Evolutionary conservation across 2,888 invertebrate genomes (phyloP), one percentile per base, ranked within the genome.

Genomic region (Melanostoma mellinum): DNA sequence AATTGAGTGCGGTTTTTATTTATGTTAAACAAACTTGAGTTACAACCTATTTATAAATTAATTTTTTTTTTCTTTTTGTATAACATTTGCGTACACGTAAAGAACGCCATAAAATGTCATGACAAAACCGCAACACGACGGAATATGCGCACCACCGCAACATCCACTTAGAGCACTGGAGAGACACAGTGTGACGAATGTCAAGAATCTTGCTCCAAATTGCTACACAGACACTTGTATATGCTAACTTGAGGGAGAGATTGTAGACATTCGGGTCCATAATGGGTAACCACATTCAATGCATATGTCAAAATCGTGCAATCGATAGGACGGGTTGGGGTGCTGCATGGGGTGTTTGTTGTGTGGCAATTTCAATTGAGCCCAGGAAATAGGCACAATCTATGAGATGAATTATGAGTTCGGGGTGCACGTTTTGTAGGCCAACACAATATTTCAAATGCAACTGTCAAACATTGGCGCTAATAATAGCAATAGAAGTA

Each of bases 141-240:
- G 42, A 73, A 72, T 67, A 60, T 76, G 58, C 30, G 46, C 65
- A 50, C 78, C 35, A 74, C 20, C 33, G 42, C 53, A 44, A 20
- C 20, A 20, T 20, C 44, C 71, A 61, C 67, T 61, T 56, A 52
- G 42, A 71, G 32, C 20, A 20, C 50, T 50, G 44, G 56, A 69
- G 30, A 50, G 1, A n/a, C 36, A 68, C 68, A 69, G 60, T 44
- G 32, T 82, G 82, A 82, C 73, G 78, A 82, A 82, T 82, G 82
- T 82, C 82, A 82, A 78, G 78, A 82, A 82, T 78, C 58, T 65
- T 68, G 68, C 52, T 73, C 81, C 67, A 77, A 46, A 65, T 81
- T 72, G 55, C 30, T 44, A 32, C n/a, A 6, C 20, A 60, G 36
- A 69, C 9, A 30, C 32, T 48, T 55, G 52, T 32, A 44, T 56